Evolutionary conservation across 30 jellyfish, hydroid and myxozoan genomes (phyloP), one percentile per base, ranked within the genome.

Genomic region (Mastigias papua): DNA sequence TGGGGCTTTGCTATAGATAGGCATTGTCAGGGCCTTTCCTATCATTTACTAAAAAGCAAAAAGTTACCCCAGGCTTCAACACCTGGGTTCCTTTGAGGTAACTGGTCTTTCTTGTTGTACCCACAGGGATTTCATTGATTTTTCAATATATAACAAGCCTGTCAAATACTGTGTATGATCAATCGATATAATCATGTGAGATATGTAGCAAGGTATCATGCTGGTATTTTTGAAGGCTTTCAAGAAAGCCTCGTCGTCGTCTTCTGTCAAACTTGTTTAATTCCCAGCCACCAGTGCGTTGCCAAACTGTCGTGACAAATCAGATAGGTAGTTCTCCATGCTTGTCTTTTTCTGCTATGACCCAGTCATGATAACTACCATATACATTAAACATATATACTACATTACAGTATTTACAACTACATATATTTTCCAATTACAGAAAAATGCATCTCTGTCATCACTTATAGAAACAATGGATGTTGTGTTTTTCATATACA

Each of bases 241-340:
- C n/a, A 84, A 84, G 82, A 84, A 87, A 58, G 87, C 87, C 93
- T 69, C 70, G 87, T 82, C 92, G 72, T 31, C 70, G 90, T 80
- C 57, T 46, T 35, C 81, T 29, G 81, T 69, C 23, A 27, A 2
- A 2, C 2, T 35, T 65, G 4, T 32, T 65, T 1, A 22, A 2
- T 58, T 58, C 28, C 21, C 26, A 11, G 70, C 70, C 70, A 58
- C 25, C 11, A 58, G 8, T 28, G 25, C 25, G 27, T 23, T 58
- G 25, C 21, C 8, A 20, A 9, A 28, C 21, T 9, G 70, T 8
- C 29, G 26, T 6, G 16, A 8, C 60, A 8, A 6, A 6, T 16
- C 8, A 8, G 60, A 16, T 46, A 6, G 60, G 60, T 46, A 46
- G 16, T 46, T 16, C 8, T 58, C 70, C n/a, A n/a, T 58, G 7